These are phyloP conservation scores for Escarpia spicata DNA, from an alignment of 2,888 invertebrate species.

Conservation along the genomic window DNA sequence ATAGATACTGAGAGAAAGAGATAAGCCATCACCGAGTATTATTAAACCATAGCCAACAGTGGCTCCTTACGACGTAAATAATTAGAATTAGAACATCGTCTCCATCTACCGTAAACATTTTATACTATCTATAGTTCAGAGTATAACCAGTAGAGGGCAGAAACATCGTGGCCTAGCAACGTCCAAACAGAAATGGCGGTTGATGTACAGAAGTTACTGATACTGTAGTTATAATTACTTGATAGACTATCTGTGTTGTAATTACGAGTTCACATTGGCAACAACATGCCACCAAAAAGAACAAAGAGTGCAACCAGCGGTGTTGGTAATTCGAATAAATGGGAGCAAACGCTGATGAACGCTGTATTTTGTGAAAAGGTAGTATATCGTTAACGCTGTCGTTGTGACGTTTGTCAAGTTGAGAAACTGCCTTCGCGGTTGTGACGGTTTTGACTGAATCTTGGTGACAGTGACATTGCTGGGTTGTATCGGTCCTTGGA, in stretches of 20 bases:
- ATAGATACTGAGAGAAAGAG: conserved; percentile 59
- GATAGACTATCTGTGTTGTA: not conserved
- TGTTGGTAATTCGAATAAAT: not conserved
- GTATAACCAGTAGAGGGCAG: not conserved
- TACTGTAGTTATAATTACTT: not conserved
- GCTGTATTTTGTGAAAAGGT: conserved; percentile 16
- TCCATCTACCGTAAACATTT: not conserved
- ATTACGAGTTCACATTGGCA: not conserved
- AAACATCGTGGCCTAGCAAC: not conserved
- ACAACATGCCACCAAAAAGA: conserved; percentile 7
- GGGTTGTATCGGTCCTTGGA: not conserved
- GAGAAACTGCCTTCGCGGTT: not conserved
- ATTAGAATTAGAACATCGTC: not conserved
- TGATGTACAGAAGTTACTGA: not conserved
- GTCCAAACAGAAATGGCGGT: conserved; percentile 13
- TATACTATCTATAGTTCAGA: not conserved
- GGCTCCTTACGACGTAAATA: too few relatives aligned
- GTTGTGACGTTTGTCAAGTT: not conserved
- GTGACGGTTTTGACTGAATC: not conserved
- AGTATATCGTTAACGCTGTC: not conserved
- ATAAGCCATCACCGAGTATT: conserved; percentile 61
- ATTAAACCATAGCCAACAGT: too few relatives aligned
- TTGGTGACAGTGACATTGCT: not conserved
- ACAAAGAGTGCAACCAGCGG: not conserved
- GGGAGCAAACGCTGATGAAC: conserved; percentile 16